Evolutionary conservation across 30 jellyfish, hydroid and myxozoan genomes (phyloP).

Genomic region (Pelagia noctiluca): DNA sequence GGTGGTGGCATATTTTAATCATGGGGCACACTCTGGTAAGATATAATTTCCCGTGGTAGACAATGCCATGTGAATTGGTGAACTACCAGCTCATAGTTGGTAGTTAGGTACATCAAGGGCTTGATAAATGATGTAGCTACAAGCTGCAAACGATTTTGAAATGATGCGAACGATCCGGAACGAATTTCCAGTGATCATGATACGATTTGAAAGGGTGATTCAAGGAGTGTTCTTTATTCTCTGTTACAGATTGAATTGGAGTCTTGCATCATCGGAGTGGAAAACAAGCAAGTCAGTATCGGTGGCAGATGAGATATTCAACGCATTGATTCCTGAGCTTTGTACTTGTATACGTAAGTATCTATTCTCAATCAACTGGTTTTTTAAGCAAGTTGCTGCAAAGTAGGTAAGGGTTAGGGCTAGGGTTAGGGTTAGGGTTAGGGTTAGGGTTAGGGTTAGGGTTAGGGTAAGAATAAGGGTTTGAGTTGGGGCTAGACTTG

Average conservation of each 20-base stretch:
- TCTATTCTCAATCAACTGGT: neutral
- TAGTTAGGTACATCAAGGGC: neutral
- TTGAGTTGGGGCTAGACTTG: neutral
- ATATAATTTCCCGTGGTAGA: no score
- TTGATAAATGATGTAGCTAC: neutral
- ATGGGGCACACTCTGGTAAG: no score
- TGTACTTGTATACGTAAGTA: constrained; percentile 67
- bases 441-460: neutral
- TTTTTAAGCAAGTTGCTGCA: neutral
- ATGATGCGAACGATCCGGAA: no score
- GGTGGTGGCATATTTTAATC: no score
- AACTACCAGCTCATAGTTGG: no score
- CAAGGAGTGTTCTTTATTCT: neutral
- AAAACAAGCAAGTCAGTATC: constrained; percentile 15
- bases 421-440: neutral
- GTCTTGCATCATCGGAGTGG: constrained; percentile 61
- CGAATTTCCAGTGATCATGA: neutral
- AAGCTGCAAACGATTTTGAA: neutral
- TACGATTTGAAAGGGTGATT: neutral
- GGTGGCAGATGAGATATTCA: constrained; percentile 31
- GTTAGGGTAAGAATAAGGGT: no score
- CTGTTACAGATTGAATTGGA: constrained; percentile 65
- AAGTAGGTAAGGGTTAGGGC: neutral
- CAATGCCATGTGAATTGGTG: no score
- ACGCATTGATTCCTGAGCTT: constrained; percentile 42